Base-by-base conservation (phyloP, 2,113 vertebrate genomes). In the Hoplias malabaricus region DNA sequence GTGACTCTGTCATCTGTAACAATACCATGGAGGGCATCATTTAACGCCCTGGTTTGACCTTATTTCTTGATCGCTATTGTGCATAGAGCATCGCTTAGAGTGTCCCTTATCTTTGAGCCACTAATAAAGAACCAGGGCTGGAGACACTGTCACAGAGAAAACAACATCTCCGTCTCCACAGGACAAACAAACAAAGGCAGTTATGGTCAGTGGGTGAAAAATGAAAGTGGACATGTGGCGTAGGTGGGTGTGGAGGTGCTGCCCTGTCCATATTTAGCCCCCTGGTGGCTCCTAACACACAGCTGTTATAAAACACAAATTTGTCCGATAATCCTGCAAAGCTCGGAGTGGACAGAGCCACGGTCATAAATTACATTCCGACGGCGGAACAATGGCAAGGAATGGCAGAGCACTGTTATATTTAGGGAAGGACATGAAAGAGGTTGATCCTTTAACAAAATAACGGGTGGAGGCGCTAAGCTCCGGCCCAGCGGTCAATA, bases 301-400 rank as follows among this genome's bases (percentile, higher is more conserved):
- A 92, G 90, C 92, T 92, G 92, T 87, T 91, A 93, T 92, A 95
- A 95, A 95, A 93, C 90, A 94, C 85, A 90, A 93, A 96, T 88
- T 93, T 93, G 91, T 84, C 85, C 87, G 85, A 88, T 92, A 94
- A 94, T 91, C 88, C 93, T 86, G 86, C 93, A 91, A 94, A 93
- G 94, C 93, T 90, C 87, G 31, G 86, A 77, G 89, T 82, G 85
- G 87, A 87, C 87, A 86, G 95, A 92, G 84, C 88, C 81, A 80
- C 75, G 69, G 89, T 90, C 92, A 83, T 92, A 90, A 95, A 94
- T 92, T 85, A 93, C 93, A 93, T 87, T 85, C 84, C 83, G 83
- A 87, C 85, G 86, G 89, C 88, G 86, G 85, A 84, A 84, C 86
- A 31, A 53, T 89, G 85, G 86, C 85, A 84, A 84, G 78, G 81